phyloP scores from a whole-genome alignment of 2,113 vertebrate genomes.

The Cheilinus undulatus region DNA sequence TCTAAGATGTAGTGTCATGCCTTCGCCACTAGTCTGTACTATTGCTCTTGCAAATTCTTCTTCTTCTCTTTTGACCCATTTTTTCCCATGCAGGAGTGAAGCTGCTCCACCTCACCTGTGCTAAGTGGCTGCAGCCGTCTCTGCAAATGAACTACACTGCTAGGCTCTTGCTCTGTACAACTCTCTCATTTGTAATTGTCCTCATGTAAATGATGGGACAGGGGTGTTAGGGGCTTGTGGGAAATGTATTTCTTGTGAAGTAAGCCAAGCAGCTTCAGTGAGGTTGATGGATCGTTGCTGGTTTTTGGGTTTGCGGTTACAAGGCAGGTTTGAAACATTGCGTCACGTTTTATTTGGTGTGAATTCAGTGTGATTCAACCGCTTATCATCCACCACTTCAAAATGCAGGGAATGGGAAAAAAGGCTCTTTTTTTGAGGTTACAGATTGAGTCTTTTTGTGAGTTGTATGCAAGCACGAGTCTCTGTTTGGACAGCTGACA shows the following conservation, averaged over 20 bases:
- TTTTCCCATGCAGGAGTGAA: slow-evolving; percentile 48
- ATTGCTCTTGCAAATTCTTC: slow-evolving; percentile 58
- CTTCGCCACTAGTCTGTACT: slow-evolving; percentile 79
- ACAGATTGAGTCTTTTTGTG: slow-evolving; percentile 11
- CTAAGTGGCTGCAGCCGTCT: slow-evolving; percentile 47
- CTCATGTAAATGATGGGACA: slow-evolving; percentile 57
- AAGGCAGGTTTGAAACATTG: slow-evolving; percentile 71
- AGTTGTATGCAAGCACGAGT: not conserved
- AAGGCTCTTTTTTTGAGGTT: slow-evolving; percentile 12
- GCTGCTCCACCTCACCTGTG: slow-evolving; percentile 69
- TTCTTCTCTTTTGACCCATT: slow-evolving; percentile 70
- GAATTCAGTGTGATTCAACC: slow-evolving; percentile 36
- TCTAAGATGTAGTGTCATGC: not conserved
- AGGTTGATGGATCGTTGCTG: slow-evolving; percentile 44
- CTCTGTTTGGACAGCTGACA: slow-evolving; percentile 8
- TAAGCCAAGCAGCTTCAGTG: slow-evolving; percentile 5
- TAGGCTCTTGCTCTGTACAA: slow-evolving; percentile 11
- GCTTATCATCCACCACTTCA: slow-evolving; percentile 26
- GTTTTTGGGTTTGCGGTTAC: slow-evolving; percentile 58
- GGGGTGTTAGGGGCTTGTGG: slow-evolving; percentile 44
- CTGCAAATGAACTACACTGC: slow-evolving; percentile 23
- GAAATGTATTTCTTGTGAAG: slow-evolving; percentile 44
- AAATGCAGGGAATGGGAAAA: slow-evolving; percentile 8
- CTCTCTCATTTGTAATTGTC: slow-evolving; percentile 60
- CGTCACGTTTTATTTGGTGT: slow-evolving; percentile 64